Conservation (phyloP, 2,888 invertebrate genomes). For the Aspidiotus rigidus region DNA sequence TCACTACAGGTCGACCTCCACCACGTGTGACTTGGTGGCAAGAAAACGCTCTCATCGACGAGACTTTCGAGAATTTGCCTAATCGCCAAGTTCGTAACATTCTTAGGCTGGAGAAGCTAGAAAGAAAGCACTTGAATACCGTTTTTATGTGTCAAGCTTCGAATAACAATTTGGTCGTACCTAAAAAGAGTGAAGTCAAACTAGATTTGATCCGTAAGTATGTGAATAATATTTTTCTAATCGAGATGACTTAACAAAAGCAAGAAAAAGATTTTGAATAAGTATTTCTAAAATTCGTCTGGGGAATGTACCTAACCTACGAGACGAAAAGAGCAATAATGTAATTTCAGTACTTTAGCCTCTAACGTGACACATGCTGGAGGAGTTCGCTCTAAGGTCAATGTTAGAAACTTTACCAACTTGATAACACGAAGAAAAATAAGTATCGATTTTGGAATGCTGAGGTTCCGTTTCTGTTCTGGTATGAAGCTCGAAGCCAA, state of each 20-base stretch:
- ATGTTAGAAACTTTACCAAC: no score
- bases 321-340: background rate
- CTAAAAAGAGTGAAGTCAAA: conserved; percentile 56
- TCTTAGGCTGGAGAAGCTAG: conserved; percentile 57
- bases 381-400: no score
- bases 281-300: background rate
- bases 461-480: no score
- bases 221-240: background rate
- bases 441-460: no score
- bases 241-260: background rate
- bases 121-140: conserved; percentile 58
- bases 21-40: conserved; percentile 71
- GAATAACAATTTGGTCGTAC: conserved; percentile 61
- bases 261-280: background rate
- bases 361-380: no score
- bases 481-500: no score
- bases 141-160: conserved; percentile 63
- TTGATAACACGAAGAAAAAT: no score
- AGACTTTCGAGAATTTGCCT: conserved; percentile 57
- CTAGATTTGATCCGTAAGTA: conserved; percentile 66
- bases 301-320: background rate
- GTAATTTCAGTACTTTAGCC: background rate
- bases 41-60: conserved; percentile 61
- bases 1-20: conserved; percentile 56
- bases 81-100: conserved; percentile 61